Conservation (phyloP, 2,113 vertebrate species). For the Anoplopoma fimbria region DNA sequence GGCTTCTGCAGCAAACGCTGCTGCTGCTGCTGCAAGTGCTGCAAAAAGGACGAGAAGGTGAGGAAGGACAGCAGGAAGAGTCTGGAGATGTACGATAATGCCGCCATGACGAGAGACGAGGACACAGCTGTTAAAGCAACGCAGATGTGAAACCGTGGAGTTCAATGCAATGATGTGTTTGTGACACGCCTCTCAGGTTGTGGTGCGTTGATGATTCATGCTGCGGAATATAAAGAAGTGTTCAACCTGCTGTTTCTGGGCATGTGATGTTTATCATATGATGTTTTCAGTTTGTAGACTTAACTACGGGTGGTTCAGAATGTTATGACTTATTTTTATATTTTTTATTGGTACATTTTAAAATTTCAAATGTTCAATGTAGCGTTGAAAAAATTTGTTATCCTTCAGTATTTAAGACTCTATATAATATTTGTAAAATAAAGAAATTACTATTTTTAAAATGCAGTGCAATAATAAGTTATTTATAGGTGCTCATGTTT, state of each 20-base stretch:
- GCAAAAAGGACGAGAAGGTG: slow-evolving; percentile 53
- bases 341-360: slow-evolving; percentile 43
- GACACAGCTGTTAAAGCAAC: slow-evolving; percentile 33
- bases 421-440: slow-evolving; percentile 72
- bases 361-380: slow-evolving; percentile 45
- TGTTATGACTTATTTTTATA: slow-evolving; percentile 61
- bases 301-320: slow-evolving; percentile 34
- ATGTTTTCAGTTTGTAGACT: slow-evolving; percentile 28
- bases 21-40: slow-evolving; percentile 85
- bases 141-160: slow-evolving; percentile 46
- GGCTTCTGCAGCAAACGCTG: slow-evolving; percentile 81
- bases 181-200: slow-evolving; percentile 49
- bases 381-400: slow-evolving; percentile 54
- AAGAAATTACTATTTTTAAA: slow-evolving; percentile 67
- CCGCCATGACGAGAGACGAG: slow-evolving; percentile 72
- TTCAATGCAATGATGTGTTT: slow-evolving; percentile 29
- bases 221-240: slow-evolving; percentile 32
- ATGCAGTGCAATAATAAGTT: neutral
- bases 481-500: neutral
- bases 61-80: slow-evolving; percentile 64
- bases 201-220: slow-evolving; percentile 33
- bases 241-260: slow-evolving; percentile 7
- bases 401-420: slow-evolving; percentile 72
- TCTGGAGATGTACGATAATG: slow-evolving; percentile 87
- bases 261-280: slow-evolving; percentile 19